Percentiles rank a stretch among this genome's conserved stretches.
These are phyloP conservation scores for Darevskia mixta DNA, from an alignment of 2,797 vertebrate genomes.

Conservation along the genomic window DNA sequence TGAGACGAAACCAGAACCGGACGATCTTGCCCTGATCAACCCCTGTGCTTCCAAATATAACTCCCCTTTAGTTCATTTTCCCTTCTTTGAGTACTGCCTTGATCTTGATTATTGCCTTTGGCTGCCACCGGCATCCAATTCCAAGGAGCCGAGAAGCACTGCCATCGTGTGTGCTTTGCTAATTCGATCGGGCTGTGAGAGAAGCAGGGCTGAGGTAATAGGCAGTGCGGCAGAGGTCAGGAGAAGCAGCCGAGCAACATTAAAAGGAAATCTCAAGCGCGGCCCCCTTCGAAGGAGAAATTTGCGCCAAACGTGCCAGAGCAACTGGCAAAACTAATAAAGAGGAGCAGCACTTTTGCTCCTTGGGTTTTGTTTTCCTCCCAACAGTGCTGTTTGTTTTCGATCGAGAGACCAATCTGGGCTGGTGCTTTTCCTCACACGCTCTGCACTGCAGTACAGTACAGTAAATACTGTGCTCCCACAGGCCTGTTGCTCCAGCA, in stretches of 20 bases:
- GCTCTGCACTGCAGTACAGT: not conserved
- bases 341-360: constrained; percentile 49
- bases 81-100: constrained; percentile 61
- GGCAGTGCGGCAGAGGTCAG: constrained; percentile 65
- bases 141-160: constrained; percentile 67
- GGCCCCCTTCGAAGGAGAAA: constrained; percentile 61
- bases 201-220: constrained; percentile 68
- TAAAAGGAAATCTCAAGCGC: constrained; percentile 58
- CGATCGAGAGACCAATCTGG: constrained; percentile 22
- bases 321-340: constrained; percentile 59
- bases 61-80: constrained; percentile 62
- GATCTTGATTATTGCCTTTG: constrained; percentile 73
- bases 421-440: not conserved
- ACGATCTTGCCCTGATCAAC: constrained; percentile 16
- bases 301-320: constrained; percentile 66
- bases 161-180: constrained; percentile 65
- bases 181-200: constrained; percentile 67
- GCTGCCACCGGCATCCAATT: constrained; percentile 71
- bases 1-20: not conserved
- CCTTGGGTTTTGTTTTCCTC: constrained; percentile 30
- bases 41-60: constrained; percentile 57
- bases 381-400: not conserved
- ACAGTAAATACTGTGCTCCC: too few species aligned
- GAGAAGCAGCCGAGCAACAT: constrained; percentile 54
- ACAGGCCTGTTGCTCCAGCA: not conserved